Conservation (phyloP, 1,140 invertebrate genomes). For the Tetramorium alpestre region DNA sequence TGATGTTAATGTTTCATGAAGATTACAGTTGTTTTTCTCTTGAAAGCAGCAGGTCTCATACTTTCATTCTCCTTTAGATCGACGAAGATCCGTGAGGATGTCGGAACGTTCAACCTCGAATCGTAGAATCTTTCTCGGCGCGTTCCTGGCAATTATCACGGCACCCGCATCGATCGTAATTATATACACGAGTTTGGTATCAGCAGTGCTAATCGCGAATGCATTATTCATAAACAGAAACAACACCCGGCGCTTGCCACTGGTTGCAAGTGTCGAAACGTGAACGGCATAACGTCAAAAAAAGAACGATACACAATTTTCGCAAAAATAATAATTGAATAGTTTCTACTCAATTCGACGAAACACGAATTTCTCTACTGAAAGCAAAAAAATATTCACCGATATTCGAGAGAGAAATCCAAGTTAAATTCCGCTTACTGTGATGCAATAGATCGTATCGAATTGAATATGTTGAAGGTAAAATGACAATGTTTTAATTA, state of each 20-base stretch:
- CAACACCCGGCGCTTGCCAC: slow-evolving; percentile 62
- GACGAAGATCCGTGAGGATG: not conserved
- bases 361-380: not conserved
- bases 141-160: slow-evolving; percentile 75
- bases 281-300: not conserved
- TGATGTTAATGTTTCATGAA: not conserved
- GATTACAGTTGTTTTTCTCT: not conserved
- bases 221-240: slow-evolving; percentile 81
- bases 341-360: not conserved
- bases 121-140: slow-evolving; percentile 54
- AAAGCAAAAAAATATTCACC: not conserved
- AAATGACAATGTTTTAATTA: not conserved
- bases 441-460: not conserved
- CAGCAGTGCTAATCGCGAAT: slow-evolving; percentile 76
- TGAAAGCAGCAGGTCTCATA: not conserved
- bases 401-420: not conserved
- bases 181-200: slow-evolving; percentile 74
- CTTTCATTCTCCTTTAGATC: slow-evolving; percentile 19
- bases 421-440: not conserved
- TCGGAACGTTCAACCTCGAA: slow-evolving; percentile 33
- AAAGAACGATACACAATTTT: not conserved
- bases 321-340: not conserved
- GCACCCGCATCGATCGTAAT: slow-evolving; percentile 74
- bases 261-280: slow-evolving; percentile 13
- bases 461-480: not conserved